Evolutionary conservation across 2,888 invertebrate species (phyloP).

Genomic region (Heliconius sara): DNA sequence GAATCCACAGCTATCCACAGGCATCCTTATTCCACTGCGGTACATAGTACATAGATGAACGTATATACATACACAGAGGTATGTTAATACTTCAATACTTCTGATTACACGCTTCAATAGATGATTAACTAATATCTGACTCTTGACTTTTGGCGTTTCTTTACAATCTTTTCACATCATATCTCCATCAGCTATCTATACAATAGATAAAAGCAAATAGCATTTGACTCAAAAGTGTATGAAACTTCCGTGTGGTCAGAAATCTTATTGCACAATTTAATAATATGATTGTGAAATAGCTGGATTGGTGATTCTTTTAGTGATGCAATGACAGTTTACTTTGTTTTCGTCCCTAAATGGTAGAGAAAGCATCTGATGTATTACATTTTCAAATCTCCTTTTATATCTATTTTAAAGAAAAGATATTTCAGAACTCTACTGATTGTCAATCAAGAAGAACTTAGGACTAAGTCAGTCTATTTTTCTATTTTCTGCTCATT

Average conservation of each 20-base stretch:
- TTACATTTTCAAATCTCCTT: no score
- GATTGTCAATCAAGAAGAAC: no score
- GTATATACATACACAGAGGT: not conserved
- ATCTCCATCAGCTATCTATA: slow-evolving; percentile 45
- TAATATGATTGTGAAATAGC: not conserved
- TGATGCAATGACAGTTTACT: not conserved
- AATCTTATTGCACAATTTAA: not conserved
- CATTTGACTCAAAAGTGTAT: slow-evolving; percentile 5
- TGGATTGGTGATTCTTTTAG: not conserved
- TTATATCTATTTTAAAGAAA: no score
- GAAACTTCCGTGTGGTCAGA: not conserved
- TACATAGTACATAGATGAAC: no score
- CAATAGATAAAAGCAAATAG: slow-evolving; percentile 50
- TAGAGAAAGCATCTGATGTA: no score
- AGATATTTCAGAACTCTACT: no score
- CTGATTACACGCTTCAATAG: slow-evolving; percentile 64
- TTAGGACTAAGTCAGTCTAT: no score
- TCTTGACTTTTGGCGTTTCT: slow-evolving; percentile 49
- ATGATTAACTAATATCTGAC: slow-evolving; percentile 63
- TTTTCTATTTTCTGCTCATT: no score
- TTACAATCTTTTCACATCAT: slow-evolving; percentile 31
- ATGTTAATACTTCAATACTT: slow-evolving; percentile 41
- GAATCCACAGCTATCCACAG: no score
- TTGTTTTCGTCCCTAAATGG: no score
- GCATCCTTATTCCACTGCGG: no score